Conservation (phyloP, 2,113 vertebrate species). For the Tympanuchus pallidicinctus region DNA sequence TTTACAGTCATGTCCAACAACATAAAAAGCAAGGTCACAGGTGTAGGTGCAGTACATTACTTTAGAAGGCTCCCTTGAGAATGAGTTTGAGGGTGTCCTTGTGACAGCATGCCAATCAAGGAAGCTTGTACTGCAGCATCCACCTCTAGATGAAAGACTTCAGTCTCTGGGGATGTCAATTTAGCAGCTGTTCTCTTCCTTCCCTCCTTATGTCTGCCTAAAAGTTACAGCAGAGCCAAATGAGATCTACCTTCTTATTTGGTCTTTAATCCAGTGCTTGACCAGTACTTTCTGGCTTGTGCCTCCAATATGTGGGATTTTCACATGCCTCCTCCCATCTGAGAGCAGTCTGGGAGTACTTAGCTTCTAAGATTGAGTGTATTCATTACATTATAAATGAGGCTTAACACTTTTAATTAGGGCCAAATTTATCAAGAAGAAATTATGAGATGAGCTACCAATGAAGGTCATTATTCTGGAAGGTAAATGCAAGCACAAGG, state of each 20-base stretch:
- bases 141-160: not conserved
- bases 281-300: not conserved
- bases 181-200: not conserved
- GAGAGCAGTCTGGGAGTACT: not conserved
- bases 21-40: not conserved
- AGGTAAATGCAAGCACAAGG: not conserved
- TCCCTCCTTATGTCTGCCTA: not conserved
- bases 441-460: not conserved
- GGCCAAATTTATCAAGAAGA: slow-evolving; percentile 9
- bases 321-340: not conserved
- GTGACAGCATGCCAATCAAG: not conserved
- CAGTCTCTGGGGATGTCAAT: not conserved
- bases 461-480: not conserved
- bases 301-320: not conserved
- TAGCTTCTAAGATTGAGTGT: not conserved
- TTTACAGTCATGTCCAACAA: not conserved
- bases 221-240: not conserved
- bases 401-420: not conserved
- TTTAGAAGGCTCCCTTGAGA: not conserved
- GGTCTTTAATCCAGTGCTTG: not conserved
- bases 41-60: not conserved
- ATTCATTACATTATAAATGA: not conserved
- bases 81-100: not conserved
- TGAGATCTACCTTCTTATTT: not conserved
- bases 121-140: not conserved